These are phyloP conservation scores for Drosophila ezoana DNA, from an alignment of 2,888 invertebrate species.

Conservation along the genomic window DNA sequence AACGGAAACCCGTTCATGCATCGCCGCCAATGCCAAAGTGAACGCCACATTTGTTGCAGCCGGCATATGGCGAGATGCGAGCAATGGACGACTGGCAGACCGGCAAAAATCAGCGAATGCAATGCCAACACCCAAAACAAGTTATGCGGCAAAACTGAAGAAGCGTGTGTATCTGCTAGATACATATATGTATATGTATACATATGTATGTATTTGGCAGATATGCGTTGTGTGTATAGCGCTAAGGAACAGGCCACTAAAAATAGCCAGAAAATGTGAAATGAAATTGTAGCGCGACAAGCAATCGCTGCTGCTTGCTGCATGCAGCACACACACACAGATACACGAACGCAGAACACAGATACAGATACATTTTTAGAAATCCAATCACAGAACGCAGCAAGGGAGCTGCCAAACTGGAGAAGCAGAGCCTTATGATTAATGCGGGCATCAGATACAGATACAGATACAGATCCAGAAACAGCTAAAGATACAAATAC, in stretches of 20 bases:
- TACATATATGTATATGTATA: conserved; percentile 18
- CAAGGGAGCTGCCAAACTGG: conserved; percentile 63
- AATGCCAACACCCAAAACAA: conserved; percentile 62
- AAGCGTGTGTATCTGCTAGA: conserved; percentile 39
- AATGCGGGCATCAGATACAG: conserved; percentile 58
- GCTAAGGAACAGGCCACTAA: conserved; percentile 48
- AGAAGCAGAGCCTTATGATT: conserved; percentile 52
- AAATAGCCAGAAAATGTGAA: conserved; percentile 73
- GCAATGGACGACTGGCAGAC: conserved; percentile 38
- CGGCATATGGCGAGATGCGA: conserved; percentile 42
- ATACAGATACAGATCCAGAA: conserved; percentile 1
- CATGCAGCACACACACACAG: conserved; percentile 56
- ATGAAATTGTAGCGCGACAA: conserved; percentile 73
- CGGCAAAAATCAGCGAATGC: conserved; percentile 57
- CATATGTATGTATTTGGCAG: conserved; percentile 14
- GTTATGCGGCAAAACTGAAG: conserved; percentile 51
- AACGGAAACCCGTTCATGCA: conserved; percentile 58
- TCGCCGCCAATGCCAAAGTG: conserved; percentile 38
- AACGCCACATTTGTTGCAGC: conserved; percentile 46
- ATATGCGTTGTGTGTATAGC: conserved; percentile 24
- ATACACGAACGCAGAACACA: conserved; percentile 14
- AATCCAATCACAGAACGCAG: conserved; percentile 65
- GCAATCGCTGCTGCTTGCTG: conserved; percentile 39
- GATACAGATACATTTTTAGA: conserved; percentile 71
- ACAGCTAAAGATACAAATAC: conserved; percentile 4